Conservation (phyloP, 2,888 invertebrate genomes). For the Asteroscopus sphinx region DNA sequence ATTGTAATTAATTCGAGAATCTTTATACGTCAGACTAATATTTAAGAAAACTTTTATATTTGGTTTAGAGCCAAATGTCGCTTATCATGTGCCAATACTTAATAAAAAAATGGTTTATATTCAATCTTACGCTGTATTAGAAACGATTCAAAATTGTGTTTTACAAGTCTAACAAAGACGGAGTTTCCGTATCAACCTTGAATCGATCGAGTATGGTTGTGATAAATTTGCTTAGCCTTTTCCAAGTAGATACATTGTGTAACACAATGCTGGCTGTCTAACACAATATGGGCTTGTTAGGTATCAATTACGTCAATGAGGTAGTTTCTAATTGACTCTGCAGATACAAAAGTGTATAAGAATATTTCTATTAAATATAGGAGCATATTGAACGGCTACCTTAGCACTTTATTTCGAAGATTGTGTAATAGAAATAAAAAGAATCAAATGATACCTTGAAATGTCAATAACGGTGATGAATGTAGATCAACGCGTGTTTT, state of each 20-base stretch:
- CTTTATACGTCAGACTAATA: constrained; percentile 39
- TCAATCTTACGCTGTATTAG: constrained; percentile 46
- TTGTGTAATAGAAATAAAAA: constrained; percentile 21
- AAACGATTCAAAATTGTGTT: constrained; percentile 36
- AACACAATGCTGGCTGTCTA: constrained; percentile 54
- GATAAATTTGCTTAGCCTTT: constrained; percentile 66
- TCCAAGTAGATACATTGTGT: constrained; percentile 53
- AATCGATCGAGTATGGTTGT: constrained; percentile 63
- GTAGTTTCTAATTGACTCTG: constrained; percentile 50
- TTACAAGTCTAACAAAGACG: constrained; percentile 45
- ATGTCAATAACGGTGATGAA: constrained; percentile 13
- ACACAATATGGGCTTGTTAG: constrained; percentile 56
- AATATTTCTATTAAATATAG: constrained; percentile 24
- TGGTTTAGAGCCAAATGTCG: constrained; percentile 41
- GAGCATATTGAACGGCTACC: constrained; percentile 28
- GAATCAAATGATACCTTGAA: constrained; percentile 19
- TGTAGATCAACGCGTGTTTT: constrained; percentile 5
- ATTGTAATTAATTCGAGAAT: constrained; percentile 44
- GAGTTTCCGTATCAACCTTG: constrained; percentile 61
- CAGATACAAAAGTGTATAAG: constrained; percentile 37
- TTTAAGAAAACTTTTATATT: constrained; percentile 35
- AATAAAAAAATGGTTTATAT: constrained; percentile 51
- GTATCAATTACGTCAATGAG: constrained; percentile 56
- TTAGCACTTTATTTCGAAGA: constrained; percentile 32
- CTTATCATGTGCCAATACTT: constrained; percentile 44